A percentile compares a stretch with the other conserved stretches of the same genome.
Conservation (phyloP, 2,888 invertebrate genomes). For the Trichogramma dendrolimi region DNA sequence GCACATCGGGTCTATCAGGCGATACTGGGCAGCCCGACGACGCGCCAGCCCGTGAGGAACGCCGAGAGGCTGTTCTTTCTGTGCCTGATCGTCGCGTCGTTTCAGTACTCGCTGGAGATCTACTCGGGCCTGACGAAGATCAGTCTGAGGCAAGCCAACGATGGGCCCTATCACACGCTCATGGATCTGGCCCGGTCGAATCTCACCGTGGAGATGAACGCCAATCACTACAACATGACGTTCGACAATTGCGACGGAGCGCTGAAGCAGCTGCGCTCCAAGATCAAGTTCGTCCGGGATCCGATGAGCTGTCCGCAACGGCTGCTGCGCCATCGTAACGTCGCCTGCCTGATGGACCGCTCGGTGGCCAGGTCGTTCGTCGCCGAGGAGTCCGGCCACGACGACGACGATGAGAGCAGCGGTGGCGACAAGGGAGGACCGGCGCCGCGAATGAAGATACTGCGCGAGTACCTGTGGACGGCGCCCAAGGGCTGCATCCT, state of each 20-base stretch:
- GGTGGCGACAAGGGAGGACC: no score
- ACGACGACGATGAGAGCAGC: no score
- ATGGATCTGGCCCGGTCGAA: neutral
- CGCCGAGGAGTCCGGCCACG: no score
- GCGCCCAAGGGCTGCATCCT: neutral
- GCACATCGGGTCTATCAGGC: neutral
- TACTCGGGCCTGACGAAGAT: neutral
- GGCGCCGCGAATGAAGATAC: neutral
- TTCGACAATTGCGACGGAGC: neutral
- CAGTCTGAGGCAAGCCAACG: neutral
- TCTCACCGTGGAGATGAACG: neutral
- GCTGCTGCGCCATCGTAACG: neutral
- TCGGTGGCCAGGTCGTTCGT: neutral
- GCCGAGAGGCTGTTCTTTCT: slow-evolving; percentile 4
- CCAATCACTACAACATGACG: neutral
- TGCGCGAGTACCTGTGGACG: slow-evolving; percentile 1
- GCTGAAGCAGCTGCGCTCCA: neutral
- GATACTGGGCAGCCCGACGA: neutral
- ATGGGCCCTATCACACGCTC: neutral
- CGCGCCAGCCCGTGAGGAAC: neutral
- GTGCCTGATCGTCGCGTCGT: neutral
- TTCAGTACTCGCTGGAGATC: neutral
- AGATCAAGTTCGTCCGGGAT: neutral
- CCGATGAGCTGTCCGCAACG: neutral
- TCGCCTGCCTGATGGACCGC: slow-evolving; percentile 2